These are phyloP conservation scores for Pachyseris speciosa DNA, from an alignment of 64 coral and sea anemone species.

Conservation along the genomic window DNA sequence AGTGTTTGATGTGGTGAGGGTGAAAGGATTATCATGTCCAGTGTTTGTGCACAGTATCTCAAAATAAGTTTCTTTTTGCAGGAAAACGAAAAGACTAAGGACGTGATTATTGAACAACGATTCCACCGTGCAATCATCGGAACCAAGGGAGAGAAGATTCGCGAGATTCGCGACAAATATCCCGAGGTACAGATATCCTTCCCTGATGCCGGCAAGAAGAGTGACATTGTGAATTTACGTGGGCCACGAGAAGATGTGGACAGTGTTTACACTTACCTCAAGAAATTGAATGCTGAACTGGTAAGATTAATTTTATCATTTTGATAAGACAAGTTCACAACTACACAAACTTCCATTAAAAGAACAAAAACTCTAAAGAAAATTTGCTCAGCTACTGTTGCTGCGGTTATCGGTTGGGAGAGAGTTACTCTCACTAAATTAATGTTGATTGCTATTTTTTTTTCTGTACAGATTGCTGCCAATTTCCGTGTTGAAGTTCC, in stretches of 20 bases:
- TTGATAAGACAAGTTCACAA: neutral
- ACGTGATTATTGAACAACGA: constrained; percentile 91
- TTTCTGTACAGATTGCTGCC: constrained; percentile 72
- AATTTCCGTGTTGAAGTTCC: constrained; percentile 89
- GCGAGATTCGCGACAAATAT: constrained; percentile 90
- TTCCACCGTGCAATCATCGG: constrained; percentile 98
- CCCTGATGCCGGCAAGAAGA: constrained; percentile 84
- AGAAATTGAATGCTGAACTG: constrained; percentile 96
- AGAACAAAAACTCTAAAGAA: too few relatives aligned
- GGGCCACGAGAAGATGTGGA: constrained; percentile 94
- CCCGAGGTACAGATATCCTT: constrained; percentile 97
- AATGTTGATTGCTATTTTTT: neutral
- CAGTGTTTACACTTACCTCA: constrained; percentile 88
- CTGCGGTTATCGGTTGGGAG: neutral
- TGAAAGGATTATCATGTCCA: neutral
- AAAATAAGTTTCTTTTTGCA: constrained; percentile 21
- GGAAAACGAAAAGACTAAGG: constrained; percentile 98
- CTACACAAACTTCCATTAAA: too few relatives aligned
- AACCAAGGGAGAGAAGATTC: constrained; percentile 90
- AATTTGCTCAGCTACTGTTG: too few relatives aligned
- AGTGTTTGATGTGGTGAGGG: too few relatives aligned
- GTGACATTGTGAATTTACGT: constrained; percentile 88
- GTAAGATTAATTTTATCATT: constrained; percentile 29
- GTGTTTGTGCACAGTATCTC: neutral
- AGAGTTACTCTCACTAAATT: neutral